phyloP scores from a whole-genome alignment of 2,888 invertebrate species.

The Tribolium freemani region DNA sequence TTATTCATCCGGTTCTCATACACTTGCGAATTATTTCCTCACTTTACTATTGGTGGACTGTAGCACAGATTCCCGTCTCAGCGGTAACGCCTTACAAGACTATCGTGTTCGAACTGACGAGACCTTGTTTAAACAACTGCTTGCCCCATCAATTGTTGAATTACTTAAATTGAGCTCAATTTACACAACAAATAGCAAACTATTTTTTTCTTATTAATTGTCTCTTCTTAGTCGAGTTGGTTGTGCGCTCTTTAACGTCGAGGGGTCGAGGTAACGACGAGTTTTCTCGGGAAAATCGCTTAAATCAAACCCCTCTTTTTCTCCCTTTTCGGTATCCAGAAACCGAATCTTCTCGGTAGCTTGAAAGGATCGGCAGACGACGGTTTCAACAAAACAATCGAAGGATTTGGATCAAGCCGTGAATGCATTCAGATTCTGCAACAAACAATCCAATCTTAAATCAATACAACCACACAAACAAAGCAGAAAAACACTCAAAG shows the following conservation, averaged over 20 bases:
- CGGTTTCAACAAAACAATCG: constrained; percentile 52
- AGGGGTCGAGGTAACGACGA: constrained; percentile 6
- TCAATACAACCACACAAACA: constrained; percentile 6
- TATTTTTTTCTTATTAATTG: constrained; percentile 46
- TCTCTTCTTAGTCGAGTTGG: constrained; percentile 28
- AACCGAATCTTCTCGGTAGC: constrained; percentile 58
- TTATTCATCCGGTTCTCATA: constrained; percentile 31
- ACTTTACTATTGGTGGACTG: not conserved
- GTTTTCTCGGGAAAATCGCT: constrained; percentile 20
- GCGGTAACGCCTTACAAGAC: constrained; percentile 33
- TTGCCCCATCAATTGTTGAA: constrained; percentile 56
- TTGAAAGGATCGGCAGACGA: constrained; percentile 56
- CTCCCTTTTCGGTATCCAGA: constrained; percentile 65
- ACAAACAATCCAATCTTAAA: constrained; percentile 46
- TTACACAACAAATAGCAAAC: constrained; percentile 56
- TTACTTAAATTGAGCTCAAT: constrained; percentile 64
- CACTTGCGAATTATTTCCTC: constrained; percentile 4
- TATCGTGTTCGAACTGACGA: constrained; percentile 45
- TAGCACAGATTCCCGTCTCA: not conserved
- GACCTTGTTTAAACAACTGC: constrained; percentile 50
- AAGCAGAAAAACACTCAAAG: not conserved
- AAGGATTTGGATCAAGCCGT: constrained; percentile 42
- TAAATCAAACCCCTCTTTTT: constrained; percentile 61
- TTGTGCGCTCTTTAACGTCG: constrained; percentile 7
- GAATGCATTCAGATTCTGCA: constrained; percentile 62